Base-by-base conservation (phyloP, 1,140 invertebrate genomes). In the Panonychus citri region DNA sequence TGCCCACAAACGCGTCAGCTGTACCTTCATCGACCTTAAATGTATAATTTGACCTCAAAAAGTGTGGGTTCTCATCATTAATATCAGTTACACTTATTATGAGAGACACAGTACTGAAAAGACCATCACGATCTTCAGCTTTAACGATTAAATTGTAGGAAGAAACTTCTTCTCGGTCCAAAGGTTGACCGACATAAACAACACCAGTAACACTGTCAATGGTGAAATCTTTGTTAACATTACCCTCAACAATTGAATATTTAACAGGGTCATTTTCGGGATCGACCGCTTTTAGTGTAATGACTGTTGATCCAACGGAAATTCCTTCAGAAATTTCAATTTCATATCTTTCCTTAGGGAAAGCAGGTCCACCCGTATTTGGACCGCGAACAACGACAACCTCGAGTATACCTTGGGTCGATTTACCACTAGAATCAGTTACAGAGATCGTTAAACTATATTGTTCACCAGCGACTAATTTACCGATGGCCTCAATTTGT, bases 31-130 rank as follows among this genome's bases (percentile, higher is more conserved):
- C 80, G 0, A 89, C 81, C 12, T 76, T 69, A 66, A 89, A 89
- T 81, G 82, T 70, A 82, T 87, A 89, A 0, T 82, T 82, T 42
- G 78, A 62, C 27, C 77, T 77, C 7, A 81, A 75, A 65, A 89
- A 89, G 61, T 81, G 80, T 26, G 70, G 70, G 54, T 62, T 68
- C 60, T 87, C 85, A 62, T 90, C 85, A 64, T 90, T 89, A 39
- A 87, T 85, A 64, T 89, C 86, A 0, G 82, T 84, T 0, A 91
- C 81, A 65, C 80, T 81, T 21, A 91, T 83, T 63, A 86, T 85
- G 0, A 89, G 80, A 1, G 80, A 85, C 0, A 82, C 80, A 1
- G 81, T 84, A 60, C 52, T 53, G 51, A 57, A 63, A 27, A 89
- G 68, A 39, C 82, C 83, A 15, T 82, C 84, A 19, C 79, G 77